Base-by-base conservation (phyloP, 1,140 invertebrate species). In the Drosophila azteca region DNA sequence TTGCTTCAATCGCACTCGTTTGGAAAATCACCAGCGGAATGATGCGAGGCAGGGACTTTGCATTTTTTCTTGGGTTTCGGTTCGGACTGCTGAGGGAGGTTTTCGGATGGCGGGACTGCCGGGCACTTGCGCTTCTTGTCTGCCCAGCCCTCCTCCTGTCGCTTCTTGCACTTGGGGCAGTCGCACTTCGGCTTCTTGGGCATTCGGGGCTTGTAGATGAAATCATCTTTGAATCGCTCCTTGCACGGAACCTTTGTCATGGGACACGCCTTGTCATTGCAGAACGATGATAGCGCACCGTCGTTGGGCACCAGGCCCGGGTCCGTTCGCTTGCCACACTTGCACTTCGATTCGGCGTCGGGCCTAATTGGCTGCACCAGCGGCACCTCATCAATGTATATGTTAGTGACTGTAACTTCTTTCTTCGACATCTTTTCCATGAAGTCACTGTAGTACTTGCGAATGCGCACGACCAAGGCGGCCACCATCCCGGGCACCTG, bases 371-470 rank as follows among this genome's bases (percentile, higher is more conserved):
- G 46, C 11, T 22, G n/a, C 2, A 82, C 69, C 5, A 82, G 45
- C 8, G 68, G 58, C 24, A 54, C 62, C 1, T 87, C 69, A 17
- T 88, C 82, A 43, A 87, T 70, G n/a, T 20, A 48, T 8, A 53
- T 65, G 11, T 31, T 64, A 58, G 39, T 54, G 57, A 64, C 54
- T 5, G 15, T 74, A 9, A 62, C 61, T 29, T 72, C 43, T 15
- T 54, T 73, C 17, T 43, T 63, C n/a, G 31, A 44, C 45, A 29
- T 24, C 13, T 52, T 20, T 15, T 5, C 4, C 15, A 11, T 39
- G 31, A 8, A 60, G 2, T 50, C 35, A 31, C 39, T 46, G 20
- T 67, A 53, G 43, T 8, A 52, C 41, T 15, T 64, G 35, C 44
- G 46, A 11, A 15, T 31, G 6, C 24, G 51, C 1, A 35, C 13